Percentiles rank a stretch among this genome's conserved stretches.
These are phyloP conservation scores for Phyllostomus hastatus DNA, from an alignment of 2,113 vertebrate species.

Conservation along the genomic window DNA sequence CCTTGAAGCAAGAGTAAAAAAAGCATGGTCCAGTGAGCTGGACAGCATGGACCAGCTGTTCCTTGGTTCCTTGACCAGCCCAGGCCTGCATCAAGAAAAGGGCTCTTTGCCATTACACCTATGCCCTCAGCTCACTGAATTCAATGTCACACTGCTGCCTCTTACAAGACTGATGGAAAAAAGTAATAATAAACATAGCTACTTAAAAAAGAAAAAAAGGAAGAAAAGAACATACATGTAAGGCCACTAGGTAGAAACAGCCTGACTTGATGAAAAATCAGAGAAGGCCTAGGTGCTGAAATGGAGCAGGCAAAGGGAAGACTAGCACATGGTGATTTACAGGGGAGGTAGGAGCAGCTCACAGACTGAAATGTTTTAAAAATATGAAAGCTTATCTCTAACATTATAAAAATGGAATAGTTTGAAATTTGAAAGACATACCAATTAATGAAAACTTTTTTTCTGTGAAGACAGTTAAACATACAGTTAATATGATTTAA, in stretches of 20 bases:
- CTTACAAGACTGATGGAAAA: conserved; percentile 81
- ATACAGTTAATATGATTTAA: background rate
- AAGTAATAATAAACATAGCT: conserved; percentile 81
- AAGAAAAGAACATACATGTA: background rate
- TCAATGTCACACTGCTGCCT: conserved; percentile 83
- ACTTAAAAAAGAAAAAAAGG: conserved; percentile 71
- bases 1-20: conserved; percentile 94
- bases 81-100: conserved; percentile 74
- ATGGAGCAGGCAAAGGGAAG: background rate
- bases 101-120: conserved; percentile 70
- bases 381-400: background rate
- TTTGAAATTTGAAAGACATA: background rate
- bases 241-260: background rate
- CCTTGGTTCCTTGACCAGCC: too few species aligned
- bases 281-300: background rate
- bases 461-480: background rate
- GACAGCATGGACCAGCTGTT: conserved; percentile 70
- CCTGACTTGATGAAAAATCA: background rate
- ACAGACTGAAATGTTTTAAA: background rate
- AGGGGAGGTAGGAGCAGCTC: background rate
- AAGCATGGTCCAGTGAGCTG: conserved; percentile 55
- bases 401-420: background rate
- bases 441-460: background rate
- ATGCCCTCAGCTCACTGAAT: conserved; percentile 75
- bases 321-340: background rate